A percentile compares a stretch with the other conserved stretches of the same genome.
These are phyloP conservation scores for Hemichromis elongatus DNA, from an alignment of 2,113 vertebrate species.

Conservation along the genomic window DNA sequence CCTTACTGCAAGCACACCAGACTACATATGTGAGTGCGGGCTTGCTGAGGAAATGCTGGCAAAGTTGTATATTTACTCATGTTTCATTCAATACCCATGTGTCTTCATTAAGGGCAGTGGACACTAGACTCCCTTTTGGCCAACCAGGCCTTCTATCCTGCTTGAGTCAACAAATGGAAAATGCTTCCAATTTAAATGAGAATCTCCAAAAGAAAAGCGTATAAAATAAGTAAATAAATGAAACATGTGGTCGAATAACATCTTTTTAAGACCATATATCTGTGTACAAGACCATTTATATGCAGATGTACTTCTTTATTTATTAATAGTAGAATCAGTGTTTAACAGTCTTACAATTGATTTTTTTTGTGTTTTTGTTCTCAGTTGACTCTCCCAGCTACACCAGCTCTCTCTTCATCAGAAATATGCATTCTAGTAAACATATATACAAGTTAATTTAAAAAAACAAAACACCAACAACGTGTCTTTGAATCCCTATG, in stretches of 20 bases:
- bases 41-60: not conserved
- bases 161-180: not conserved
- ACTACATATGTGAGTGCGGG: not conserved
- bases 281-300: not conserved
- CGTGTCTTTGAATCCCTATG: not conserved
- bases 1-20: not conserved
- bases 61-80: conserved; percentile 24
- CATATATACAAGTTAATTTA: not conserved
- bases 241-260: conserved; percentile 9
- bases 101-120: conserved; percentile 55
- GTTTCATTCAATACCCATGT: conserved; percentile 59
- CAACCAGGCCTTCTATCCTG: not conserved
- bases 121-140: conserved; percentile 16
- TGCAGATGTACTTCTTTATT: not conserved
- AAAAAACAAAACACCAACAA: not conserved
- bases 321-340: not conserved
- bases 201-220: conserved; percentile 3
- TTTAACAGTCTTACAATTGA: not conserved
- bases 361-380: not conserved
- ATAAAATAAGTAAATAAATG: not conserved
- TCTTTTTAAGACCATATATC: not conserved
- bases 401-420: not conserved
- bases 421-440: not conserved
- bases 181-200: conserved; percentile 7
- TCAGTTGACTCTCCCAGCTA: not conserved